Conservation (phyloP, 1,140 invertebrate species). For the Phthorimaea operculella region DNA sequence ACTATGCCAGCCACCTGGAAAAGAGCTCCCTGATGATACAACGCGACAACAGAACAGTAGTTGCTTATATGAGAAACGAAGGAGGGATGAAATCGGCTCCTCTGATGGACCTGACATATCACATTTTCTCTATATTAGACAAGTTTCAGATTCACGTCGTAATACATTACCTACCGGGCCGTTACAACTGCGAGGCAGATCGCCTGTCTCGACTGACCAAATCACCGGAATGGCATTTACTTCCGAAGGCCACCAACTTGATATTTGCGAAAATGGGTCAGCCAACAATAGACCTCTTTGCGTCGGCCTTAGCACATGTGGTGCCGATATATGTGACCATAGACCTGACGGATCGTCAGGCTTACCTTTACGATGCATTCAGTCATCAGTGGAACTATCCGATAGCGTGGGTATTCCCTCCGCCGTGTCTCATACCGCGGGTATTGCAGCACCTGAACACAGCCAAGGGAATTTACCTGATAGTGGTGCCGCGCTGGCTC, state of each 20-base stretch:
- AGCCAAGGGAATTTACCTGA: not conserved
- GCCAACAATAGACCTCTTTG: slow-evolving; percentile 19
- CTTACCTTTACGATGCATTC: slow-evolving; percentile 6
- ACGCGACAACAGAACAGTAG: slow-evolving; percentile 28
- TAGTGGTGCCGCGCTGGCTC: slow-evolving; percentile 15
- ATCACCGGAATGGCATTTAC: slow-evolving; percentile 3
- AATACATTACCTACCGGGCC: slow-evolving; percentile 13
- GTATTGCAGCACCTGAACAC: not conserved
- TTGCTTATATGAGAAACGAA: slow-evolving; percentile 16
- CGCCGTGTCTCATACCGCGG: not conserved
- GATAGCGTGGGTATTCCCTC: not conserved
- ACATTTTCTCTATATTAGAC: slow-evolving; percentile 17
- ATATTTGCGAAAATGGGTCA: not conserved
- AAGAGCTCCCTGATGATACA: slow-evolving; percentile 15
- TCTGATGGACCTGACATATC: slow-evolving; percentile 22
- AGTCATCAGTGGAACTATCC: not conserved
- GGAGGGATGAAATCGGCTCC: slow-evolving; percentile 26
- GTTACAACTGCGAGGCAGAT: slow-evolving; percentile 27
- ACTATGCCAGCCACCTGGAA: not conserved
- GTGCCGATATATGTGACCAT: slow-evolving; percentile 17
- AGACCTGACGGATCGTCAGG: slow-evolving; percentile 18
- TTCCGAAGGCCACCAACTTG: not conserved
- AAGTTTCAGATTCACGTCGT: slow-evolving; percentile 1
- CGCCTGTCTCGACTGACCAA: slow-evolving; percentile 14
- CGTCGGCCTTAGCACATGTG: slow-evolving; percentile 16